Percentiles rank a stretch among this genome's conserved stretches.
phyloP scores from a whole-genome alignment of 1,140 invertebrate species.

The Paramacrobiotus metropolitanus region DNA sequence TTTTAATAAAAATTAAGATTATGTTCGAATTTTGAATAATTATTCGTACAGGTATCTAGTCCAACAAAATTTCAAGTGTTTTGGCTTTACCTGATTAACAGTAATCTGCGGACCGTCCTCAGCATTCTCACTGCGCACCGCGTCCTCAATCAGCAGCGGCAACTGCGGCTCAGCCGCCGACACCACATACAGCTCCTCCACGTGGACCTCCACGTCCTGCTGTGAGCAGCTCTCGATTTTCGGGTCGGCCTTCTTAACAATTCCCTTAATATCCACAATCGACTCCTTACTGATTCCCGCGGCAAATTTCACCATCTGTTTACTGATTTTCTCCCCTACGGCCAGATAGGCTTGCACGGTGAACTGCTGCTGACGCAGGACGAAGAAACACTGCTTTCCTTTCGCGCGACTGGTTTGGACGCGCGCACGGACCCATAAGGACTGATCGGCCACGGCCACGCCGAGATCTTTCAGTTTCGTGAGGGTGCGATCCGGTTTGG shows the following conservation, averaged over 20 bases:
- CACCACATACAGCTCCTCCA: slow-evolving; percentile 56
- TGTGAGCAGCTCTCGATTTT: slow-evolving; percentile 73
- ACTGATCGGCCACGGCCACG: slow-evolving; percentile 30
- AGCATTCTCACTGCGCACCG: slow-evolving; percentile 40
- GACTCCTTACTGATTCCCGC: slow-evolving; percentile 75
- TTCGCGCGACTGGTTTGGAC: slow-evolving; percentile 73
- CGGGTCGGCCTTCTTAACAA: slow-evolving; percentile 40
- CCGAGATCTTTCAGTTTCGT: slow-evolving; percentile 35
- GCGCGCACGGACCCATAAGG: slow-evolving; percentile 54
- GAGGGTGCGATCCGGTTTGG: slow-evolving; percentile 34
- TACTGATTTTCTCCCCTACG: slow-evolving; percentile 61
- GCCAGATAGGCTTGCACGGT: slow-evolving; percentile 70
- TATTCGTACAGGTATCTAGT: no score
- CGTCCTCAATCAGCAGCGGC: slow-evolving; percentile 85
- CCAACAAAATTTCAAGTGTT: no score
- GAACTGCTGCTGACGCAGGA: slow-evolving; percentile 64
- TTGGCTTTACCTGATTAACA: no score
- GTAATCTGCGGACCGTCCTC: no score
- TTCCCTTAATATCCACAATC: slow-evolving; percentile 69
- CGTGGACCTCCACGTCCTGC: slow-evolving; percentile 58
- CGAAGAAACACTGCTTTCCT: slow-evolving; percentile 82
- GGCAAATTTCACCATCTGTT: slow-evolving; percentile 88
- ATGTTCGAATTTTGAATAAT: no score
- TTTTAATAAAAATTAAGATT: no score
- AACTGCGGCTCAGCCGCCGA: slow-evolving; percentile 59